Base-by-base conservation (phyloP, 1,140 invertebrate species). In the Ips nitidus region DNA sequence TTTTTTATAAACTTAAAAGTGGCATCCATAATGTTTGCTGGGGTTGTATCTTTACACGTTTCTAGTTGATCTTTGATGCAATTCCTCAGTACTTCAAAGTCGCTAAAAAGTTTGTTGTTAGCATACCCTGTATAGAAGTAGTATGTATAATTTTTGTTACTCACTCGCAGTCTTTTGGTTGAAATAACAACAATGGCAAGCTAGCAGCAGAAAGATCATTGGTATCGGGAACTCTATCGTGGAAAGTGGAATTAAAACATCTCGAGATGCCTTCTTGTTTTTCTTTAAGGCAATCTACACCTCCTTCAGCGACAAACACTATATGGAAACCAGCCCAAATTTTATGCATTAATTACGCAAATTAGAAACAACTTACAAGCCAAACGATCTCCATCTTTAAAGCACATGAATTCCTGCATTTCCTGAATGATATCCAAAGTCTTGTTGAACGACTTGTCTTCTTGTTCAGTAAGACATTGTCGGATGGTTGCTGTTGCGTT, bases 301-400 rank as follows among this genome's bases (percentile, higher is more conserved):
- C 91, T 58, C 87, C 85, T 74, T 91, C 89, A 47, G 91, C 87
- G 55, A 92, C 89, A 74, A 93, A 93, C 67, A 93, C 89, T 91
- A 74, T 56, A n/a, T 37, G 6, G 42, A 62, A 50, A 45, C 8
- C 3, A 62, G 22, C 22, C 22, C 22, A 22, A 22, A 22, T 22
- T 22, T 22, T 22, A 22, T 22, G 22, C 0, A 22, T 22, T 22
- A 22, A 22, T 22, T 22, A 22, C 22, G 22, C 45, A 37, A 5
- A 47, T 36, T 41, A 7, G 55, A 52, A 61, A 43, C 7, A 42
- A 39, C 88, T 84, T 81, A 91, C 90, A 82, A 1, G 91, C 91
- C 73, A 94, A 89, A 69, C 90, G 85, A 78, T 93, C 91, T 4
- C 91, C 91, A 71, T 92, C 90, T 70, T 91, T 92, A 62, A 82